phyloP scores from a whole-genome alignment of 2,113 vertebrate genomes.

The Zapornia atra region DNA sequence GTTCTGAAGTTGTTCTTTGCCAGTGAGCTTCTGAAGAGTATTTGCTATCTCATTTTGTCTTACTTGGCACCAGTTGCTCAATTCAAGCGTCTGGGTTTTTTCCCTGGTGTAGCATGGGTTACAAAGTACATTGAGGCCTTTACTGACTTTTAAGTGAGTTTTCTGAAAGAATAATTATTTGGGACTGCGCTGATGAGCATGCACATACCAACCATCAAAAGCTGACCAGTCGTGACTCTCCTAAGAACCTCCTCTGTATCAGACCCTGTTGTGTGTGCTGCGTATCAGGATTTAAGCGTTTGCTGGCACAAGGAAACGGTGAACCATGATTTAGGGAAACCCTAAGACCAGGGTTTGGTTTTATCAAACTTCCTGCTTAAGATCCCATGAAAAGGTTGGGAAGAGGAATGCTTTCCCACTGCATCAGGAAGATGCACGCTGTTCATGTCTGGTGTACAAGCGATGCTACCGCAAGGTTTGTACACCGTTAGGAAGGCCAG shows the following conservation, averaged over 20 bases:
- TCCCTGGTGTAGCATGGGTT: background rate
- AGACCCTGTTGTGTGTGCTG: background rate
- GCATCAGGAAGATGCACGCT: background rate
- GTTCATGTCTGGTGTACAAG: background rate
- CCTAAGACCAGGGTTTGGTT: background rate
- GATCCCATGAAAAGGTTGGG: background rate
- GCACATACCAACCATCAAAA: background rate
- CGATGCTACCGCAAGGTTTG: background rate
- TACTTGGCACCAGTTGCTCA: background rate
- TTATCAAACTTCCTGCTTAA: background rate
- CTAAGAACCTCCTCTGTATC: background rate
- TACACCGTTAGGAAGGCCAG: background rate
- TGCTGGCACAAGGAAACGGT: background rate
- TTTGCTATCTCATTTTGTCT: background rate
- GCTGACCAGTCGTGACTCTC: background rate
- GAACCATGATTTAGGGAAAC: background rate
- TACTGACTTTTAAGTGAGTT: background rate
- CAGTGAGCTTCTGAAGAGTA: constrained; percentile 30
- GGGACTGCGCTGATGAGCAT: background rate
- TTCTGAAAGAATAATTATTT: background rate
- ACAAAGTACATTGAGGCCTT: background rate
- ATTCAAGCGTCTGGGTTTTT: background rate
- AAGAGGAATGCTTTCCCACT: background rate
- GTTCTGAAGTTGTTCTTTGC: constrained; percentile 31
- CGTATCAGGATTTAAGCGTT: background rate